Conservation (phyloP, 1,140 invertebrate genomes). For the Thaumetopoea pityocampa region DNA sequence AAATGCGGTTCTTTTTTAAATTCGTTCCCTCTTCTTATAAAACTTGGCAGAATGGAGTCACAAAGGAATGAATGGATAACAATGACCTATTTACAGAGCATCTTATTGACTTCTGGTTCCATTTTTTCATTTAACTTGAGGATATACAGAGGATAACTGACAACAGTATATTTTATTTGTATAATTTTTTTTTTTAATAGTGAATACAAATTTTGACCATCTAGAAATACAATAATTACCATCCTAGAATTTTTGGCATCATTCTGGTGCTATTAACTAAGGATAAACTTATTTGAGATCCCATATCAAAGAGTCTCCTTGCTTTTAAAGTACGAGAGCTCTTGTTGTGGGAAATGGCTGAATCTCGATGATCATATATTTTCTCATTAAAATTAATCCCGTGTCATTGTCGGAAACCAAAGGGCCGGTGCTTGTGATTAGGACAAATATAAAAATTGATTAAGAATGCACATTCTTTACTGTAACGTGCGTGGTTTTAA, state of each 20-base stretch:
- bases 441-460: slow-evolving; percentile 2
- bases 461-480: too few species aligned
- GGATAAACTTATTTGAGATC: too few species aligned
- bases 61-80: slow-evolving; percentile 8
- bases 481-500: too few species aligned
- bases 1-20: background rate
- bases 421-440: slow-evolving; percentile 9
- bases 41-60: slow-evolving; percentile 3
- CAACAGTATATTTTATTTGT: slow-evolving; percentile 13
- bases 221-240: too few species aligned
- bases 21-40: slow-evolving; percentile 2
- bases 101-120: slow-evolving; percentile 4
- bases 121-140: slow-evolving; percentile 1
- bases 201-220: too few species aligned
- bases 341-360: too few species aligned
- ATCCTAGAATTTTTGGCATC: too few species aligned
- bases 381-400: slow-evolving; percentile 6
- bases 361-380: too few species aligned
- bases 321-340: too few species aligned
- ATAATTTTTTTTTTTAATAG: too few species aligned
- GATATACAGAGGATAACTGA: slow-evolving; percentile 1
- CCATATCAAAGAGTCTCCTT: too few species aligned
- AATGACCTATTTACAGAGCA: slow-evolving; percentile 10
- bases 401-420: slow-evolving; percentile 23
- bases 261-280: too few species aligned